Conservation (phyloP, 2,113 vertebrate species). For the Eidolon helvum region DNA sequence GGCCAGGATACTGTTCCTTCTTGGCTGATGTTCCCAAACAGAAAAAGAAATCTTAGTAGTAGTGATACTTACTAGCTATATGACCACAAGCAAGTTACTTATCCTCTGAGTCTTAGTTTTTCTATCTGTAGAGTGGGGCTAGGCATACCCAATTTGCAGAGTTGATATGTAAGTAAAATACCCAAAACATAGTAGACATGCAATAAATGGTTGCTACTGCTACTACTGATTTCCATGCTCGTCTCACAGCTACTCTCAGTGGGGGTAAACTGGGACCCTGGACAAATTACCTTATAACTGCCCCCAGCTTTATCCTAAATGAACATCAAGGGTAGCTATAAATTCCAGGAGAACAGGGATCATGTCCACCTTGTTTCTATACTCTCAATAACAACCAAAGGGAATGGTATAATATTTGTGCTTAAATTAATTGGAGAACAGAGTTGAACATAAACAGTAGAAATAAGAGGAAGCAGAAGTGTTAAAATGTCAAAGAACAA, state of each 20-base stretch:
- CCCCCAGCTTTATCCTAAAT: slow-evolving; percentile 1
- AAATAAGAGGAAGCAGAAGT: slow-evolving; percentile 6
- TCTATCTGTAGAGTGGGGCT: not conserved
- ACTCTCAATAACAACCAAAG: not conserved
- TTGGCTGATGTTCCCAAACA: not conserved
- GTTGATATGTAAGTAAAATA: slow-evolving; percentile 1
- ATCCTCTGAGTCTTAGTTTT: slow-evolving; percentile 21
- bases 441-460: slow-evolving; percentile 21
- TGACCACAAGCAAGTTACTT: slow-evolving; percentile 6
- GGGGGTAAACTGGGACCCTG: not conserved
- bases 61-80: not conserved
- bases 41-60: slow-evolving; percentile 6
- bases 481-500: slow-evolving; percentile 8
- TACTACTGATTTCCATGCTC: not conserved
- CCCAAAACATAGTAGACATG: not conserved
- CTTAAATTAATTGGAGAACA: slow-evolving; percentile 18
- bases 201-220: not conserved
- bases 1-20: not conserved
- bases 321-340: not conserved
- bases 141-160: slow-evolving; percentile 18
- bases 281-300: not conserved
- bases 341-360: not conserved
- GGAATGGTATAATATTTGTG: not conserved
- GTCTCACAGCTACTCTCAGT: not conserved
- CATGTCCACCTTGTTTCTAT: not conserved